A percentile compares a stretch with the other conserved stretches of the same genome.
Evolutionary conservation across 2,888 invertebrate genomes (phyloP).

Genomic region (Rhaphigaster nebulosa): DNA sequence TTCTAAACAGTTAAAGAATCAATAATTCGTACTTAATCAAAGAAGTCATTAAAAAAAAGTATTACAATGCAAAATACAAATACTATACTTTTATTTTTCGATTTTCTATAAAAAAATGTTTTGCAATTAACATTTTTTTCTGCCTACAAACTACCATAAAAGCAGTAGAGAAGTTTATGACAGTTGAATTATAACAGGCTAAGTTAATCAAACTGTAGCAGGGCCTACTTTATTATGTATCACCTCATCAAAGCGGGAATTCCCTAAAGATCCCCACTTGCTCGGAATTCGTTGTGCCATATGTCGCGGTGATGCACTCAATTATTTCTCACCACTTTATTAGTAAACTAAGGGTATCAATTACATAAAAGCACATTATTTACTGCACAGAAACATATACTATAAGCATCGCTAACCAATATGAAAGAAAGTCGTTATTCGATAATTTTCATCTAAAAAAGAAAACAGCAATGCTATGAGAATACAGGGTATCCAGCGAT

Average conservation of each 20-base stretch:
- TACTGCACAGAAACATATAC: too few species aligned
- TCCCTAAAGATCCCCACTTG: neutral
- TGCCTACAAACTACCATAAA: neutral
- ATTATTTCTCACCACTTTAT: neutral
- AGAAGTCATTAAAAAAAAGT: too few species aligned
- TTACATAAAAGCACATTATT: neutral
- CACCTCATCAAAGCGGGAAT: slow-evolving; percentile 8
- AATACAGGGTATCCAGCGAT: too few species aligned
- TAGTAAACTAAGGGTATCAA: neutral
- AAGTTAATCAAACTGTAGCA: slow-evolving; percentile 21
- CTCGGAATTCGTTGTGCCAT: neutral
- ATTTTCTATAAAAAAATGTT: too few species aligned
- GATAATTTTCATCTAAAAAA: too few species aligned
- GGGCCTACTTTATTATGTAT: neutral
- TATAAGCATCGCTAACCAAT: too few species aligned
- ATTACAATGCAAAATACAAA: too few species aligned
- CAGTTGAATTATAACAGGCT: neutral
- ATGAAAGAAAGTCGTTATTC: too few species aligned
- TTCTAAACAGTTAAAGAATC: too few species aligned
- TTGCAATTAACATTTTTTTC: neutral
- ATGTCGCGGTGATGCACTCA: neutral
- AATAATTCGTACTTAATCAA: too few species aligned
- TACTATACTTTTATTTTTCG: too few species aligned
- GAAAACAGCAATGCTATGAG: too few species aligned
- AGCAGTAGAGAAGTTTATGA: neutral